phyloP scores from a whole-genome alignment of 35 echinoderm and acorn worm species.

The Holothuria glaberrima region DNA sequence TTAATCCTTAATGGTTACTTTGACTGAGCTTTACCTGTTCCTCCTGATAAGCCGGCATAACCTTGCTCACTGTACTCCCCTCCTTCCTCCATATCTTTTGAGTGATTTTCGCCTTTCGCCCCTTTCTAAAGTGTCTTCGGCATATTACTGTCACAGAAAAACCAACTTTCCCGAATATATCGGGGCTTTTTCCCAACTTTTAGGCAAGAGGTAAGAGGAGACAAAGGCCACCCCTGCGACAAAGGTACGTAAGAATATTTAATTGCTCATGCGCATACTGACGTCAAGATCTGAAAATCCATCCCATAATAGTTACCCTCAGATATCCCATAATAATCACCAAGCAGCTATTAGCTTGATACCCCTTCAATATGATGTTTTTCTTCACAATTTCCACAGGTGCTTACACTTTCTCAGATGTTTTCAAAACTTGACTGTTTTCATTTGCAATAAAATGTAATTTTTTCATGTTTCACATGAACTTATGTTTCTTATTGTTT shows the following conservation, averaged over 20 bases:
- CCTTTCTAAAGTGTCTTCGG: background rate
- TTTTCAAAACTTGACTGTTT: background rate
- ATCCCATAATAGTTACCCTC: constrained; percentile 98
- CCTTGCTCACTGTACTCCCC: constrained; percentile 38
- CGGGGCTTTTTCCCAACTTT: constrained; percentile 66
- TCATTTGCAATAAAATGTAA: background rate
- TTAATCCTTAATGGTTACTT: constrained; percentile 59
- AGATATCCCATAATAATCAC: constrained; percentile 95
- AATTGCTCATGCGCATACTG: constrained; percentile 97
- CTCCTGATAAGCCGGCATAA: constrained; percentile 58
- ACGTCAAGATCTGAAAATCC: constrained; percentile 87
- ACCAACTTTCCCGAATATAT: constrained; percentile 57
- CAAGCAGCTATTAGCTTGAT: constrained; percentile 84
- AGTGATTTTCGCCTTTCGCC: constrained; percentile 8
- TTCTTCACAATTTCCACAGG: background rate
- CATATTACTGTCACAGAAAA: constrained; percentile 28
- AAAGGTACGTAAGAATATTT: constrained; percentile 91
- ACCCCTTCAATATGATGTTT: constrained; percentile 27
- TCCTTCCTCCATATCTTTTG: constrained; percentile 48
- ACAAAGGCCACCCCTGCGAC: constrained; percentile 99
- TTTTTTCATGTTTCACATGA: constrained; percentile 43
- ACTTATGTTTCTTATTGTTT: constrained; percentile 35
- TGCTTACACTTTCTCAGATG: background rate
- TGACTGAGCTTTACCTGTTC: constrained; percentile 54
- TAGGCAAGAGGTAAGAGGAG: constrained; percentile 71